Conservation (phyloP, 2,113 vertebrate species). For the Oreochromis tanganicae region DNA sequence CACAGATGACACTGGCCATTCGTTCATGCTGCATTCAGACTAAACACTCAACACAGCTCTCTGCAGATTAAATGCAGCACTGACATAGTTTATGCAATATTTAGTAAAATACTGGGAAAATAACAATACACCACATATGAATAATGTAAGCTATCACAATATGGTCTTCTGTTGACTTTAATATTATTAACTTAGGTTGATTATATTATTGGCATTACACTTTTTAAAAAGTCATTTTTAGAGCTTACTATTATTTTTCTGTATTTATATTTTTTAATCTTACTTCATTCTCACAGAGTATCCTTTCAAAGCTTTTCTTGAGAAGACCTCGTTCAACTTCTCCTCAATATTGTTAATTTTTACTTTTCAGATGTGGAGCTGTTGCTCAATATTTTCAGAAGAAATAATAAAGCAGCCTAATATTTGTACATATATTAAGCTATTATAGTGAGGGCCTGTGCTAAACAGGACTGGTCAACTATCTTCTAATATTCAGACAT, state of each 20-base stretch:
- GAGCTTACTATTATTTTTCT: neutral
- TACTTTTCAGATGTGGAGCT: neutral
- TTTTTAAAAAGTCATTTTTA: neutral
- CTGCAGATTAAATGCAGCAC: neutral
- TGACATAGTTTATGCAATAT: neutral
- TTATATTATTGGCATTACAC: neutral
- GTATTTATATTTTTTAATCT: neutral
- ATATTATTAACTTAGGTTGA: neutral
- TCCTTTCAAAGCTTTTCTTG: neutral
- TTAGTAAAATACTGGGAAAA: neutral
- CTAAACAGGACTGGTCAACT: neutral
- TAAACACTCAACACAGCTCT: neutral
- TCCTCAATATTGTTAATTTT: neutral
- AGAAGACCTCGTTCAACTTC: neutral
- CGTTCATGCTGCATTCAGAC: neutral
- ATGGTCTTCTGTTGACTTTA: neutral
- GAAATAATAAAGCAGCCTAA: neutral
- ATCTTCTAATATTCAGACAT: neutral
- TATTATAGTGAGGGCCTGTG: neutral
- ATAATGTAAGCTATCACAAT: neutral
- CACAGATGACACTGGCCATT: neutral
- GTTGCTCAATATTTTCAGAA: neutral
- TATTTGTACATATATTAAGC: neutral
- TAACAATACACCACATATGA: neutral
- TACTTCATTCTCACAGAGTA: neutral